Percentiles rank a stretch among this genome's conserved stretches.
phyloP scores from a whole-genome alignment of 2,113 vertebrate genomes.

The Crotalus tigris region DNA sequence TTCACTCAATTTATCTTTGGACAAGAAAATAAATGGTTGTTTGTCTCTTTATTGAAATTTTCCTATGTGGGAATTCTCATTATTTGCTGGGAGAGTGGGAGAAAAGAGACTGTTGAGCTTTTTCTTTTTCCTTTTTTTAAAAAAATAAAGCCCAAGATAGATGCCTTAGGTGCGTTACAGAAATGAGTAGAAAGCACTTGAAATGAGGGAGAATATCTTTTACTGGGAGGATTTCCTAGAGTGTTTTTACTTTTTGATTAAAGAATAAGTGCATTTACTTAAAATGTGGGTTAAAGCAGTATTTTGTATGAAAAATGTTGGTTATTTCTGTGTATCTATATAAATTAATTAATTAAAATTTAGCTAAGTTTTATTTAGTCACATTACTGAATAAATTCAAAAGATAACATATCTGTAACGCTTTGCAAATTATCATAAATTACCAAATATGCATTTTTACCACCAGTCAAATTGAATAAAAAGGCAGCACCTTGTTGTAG shows the following conservation, averaged over 20 bases:
- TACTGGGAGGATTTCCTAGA: neutral
- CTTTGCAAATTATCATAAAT: slow-evolving; percentile 42
- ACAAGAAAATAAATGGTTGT: slow-evolving; percentile 76
- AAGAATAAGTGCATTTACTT: slow-evolving; percentile 40
- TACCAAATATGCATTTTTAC: slow-evolving; percentile 17
- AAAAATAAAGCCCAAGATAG: slow-evolving; percentile 32
- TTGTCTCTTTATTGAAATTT: slow-evolving; percentile 69
- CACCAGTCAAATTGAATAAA: slow-evolving; percentile 54
- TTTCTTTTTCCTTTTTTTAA: neutral
- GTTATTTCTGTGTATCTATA: neutral
- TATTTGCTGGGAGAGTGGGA: slow-evolving; percentile 58
- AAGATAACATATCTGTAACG: neutral
- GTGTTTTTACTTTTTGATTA: slow-evolving; percentile 3
- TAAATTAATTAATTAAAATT: slow-evolving; percentile 43
- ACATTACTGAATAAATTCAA: slow-evolving; percentile 29
- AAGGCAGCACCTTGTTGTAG: slow-evolving; percentile 69
- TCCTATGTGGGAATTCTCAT: slow-evolving; percentile 62
- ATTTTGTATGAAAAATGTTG: neutral
- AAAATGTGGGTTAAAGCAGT: slow-evolving; percentile 4
- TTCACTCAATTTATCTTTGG: slow-evolving; percentile 83
- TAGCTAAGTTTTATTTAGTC: slow-evolving; percentile 42
- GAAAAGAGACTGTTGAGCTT: slow-evolving; percentile 45
- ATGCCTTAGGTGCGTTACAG: slow-evolving; percentile 35
- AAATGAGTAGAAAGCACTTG: neutral
- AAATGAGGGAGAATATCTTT: neutral